Conservation (phyloP, 2,888 invertebrate genomes). For the Oconnorella tubifera region DNA sequence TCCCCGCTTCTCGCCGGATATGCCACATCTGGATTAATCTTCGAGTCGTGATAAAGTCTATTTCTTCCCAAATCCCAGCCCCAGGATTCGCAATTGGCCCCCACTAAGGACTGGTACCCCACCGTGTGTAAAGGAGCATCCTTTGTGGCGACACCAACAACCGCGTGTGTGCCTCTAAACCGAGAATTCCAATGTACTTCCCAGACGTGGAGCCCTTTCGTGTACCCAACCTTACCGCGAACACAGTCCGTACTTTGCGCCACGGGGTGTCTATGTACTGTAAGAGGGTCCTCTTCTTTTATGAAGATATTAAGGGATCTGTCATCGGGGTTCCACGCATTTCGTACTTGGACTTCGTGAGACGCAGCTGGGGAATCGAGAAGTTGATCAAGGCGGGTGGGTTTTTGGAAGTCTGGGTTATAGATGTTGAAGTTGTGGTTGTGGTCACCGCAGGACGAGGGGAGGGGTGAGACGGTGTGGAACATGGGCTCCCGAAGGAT, state of each 20-base stretch:
- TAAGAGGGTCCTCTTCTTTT: conserved; percentile 96
- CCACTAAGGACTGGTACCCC: conserved; percentile 91
- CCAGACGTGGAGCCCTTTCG: conserved; percentile 95
- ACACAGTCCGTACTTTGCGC: conserved; percentile 99
- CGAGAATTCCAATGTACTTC: conserved; percentile 95
- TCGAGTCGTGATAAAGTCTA: conserved; percentile 54
- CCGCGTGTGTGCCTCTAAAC: conserved; percentile 96
- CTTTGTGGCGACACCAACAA: conserved; percentile 89
- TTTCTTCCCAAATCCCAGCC: conserved; percentile 86
- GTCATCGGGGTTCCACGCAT: conserved; percentile 97
- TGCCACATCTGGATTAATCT: conserved; percentile 63
- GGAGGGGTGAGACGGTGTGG: conserved; percentile 77
- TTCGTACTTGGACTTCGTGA: conserved; percentile 82
- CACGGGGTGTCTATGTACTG: conserved; percentile 94
- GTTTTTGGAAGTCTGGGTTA: conserved; percentile 93
- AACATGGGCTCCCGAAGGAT: conserved; percentile 52
- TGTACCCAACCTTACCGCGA: conserved; percentile 84
- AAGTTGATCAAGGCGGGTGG: conserved; percentile 89
- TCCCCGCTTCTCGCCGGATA: conserved; percentile 71
- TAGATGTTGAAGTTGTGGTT: conserved; percentile 94
- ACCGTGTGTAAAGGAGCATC: conserved; percentile 89
- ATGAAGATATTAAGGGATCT: conserved; percentile 96
- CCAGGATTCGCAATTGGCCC: conserved; percentile 96
- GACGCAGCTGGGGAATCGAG: conserved; percentile 93
- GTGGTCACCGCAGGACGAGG: conserved; percentile 96